Percentiles rank a stretch among this genome's conserved stretches.
Conservation (phyloP, 2,888 invertebrate species). For the Cephus runcator region DNA sequence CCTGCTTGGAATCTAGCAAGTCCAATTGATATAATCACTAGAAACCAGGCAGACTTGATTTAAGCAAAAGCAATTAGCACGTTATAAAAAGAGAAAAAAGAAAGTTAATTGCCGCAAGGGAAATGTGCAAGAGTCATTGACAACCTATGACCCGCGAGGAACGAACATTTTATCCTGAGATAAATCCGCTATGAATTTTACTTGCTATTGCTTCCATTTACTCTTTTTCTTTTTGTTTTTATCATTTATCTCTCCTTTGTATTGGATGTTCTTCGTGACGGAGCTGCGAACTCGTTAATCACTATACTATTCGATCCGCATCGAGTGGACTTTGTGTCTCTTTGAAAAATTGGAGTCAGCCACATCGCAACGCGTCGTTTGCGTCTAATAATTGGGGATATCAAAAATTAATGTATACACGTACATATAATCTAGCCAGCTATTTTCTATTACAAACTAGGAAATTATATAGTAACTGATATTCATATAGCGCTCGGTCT, state of each 20-base stretch:
- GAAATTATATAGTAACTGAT: constrained; percentile 53
- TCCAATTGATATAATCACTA: background rate
- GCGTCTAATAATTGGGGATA: constrained; percentile 56
- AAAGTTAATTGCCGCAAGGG: background rate
- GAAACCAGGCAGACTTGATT: background rate
- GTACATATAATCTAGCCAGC: constrained; percentile 53
- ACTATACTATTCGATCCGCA: background rate
- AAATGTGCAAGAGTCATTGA: background rate
- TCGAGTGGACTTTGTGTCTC: background rate
- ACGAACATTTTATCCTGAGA: background rate
- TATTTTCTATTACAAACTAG: constrained; percentile 57
- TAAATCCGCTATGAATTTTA: background rate
- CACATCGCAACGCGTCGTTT: constrained; percentile 26
- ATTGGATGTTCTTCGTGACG: background rate
- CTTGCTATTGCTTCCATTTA: background rate
- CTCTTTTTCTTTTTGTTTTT: background rate
- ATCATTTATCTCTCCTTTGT: background rate
- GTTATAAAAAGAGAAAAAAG: background rate
- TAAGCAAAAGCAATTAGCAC: background rate
- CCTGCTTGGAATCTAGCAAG: background rate
- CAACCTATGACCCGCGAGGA: background rate
- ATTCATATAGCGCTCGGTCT: constrained; percentile 53
- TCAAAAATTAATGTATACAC: constrained; percentile 54
- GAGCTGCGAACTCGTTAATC: background rate
- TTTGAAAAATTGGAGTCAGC: background rate